Percentiles rank a stretch among this genome's conserved stretches.
Conservation (phyloP, 2,113 vertebrate genomes). For the Solenodon paradoxus region DNA sequence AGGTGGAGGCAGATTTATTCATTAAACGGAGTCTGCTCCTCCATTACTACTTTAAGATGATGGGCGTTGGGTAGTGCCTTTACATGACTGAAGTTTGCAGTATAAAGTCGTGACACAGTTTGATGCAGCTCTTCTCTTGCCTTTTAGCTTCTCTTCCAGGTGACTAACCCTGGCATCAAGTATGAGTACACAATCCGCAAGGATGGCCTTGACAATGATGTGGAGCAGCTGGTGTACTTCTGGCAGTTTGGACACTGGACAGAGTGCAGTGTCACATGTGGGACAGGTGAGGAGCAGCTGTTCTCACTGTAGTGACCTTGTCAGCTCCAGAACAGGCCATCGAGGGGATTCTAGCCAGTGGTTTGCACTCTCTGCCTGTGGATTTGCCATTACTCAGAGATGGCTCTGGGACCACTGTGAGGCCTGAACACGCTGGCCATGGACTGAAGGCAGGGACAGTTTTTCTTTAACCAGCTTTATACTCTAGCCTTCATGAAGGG, state of each 20-base stretch:
- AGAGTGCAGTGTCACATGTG: slow-evolving; percentile 94
- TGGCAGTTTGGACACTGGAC: slow-evolving; percentile 96
- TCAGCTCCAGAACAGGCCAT: neutral
- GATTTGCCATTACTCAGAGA: neutral
- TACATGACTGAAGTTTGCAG: neutral
- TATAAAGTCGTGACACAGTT: neutral
- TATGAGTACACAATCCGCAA: slow-evolving; percentile 94
- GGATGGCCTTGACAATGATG: slow-evolving; percentile 87
- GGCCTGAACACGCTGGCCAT: too few species aligned
- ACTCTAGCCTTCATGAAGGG: neutral
- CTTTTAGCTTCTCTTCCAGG: slow-evolving; percentile 94
- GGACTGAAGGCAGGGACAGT: neutral
- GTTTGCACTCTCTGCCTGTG: neutral
- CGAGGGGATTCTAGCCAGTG: rapidly evolving
- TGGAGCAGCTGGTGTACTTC: slow-evolving; percentile 86
- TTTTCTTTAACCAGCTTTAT: neutral
- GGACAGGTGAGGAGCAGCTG: slow-evolving; percentile 84
- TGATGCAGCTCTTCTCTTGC: neutral
- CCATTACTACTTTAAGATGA: neutral
- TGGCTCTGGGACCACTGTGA: too few species aligned
- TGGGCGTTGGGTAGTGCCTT: neutral
- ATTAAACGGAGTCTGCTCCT: too few species aligned
- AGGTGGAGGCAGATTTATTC: neutral
- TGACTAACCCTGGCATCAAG: slow-evolving; percentile 91
- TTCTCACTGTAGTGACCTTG: rapidly evolving